A percentile compares a stretch with the other conserved stretches of the same genome.
These are phyloP conservation scores for Eulemur rufifrons DNA, from an alignment of 2,113 vertebrate genomes.

Conservation along the genomic window DNA sequence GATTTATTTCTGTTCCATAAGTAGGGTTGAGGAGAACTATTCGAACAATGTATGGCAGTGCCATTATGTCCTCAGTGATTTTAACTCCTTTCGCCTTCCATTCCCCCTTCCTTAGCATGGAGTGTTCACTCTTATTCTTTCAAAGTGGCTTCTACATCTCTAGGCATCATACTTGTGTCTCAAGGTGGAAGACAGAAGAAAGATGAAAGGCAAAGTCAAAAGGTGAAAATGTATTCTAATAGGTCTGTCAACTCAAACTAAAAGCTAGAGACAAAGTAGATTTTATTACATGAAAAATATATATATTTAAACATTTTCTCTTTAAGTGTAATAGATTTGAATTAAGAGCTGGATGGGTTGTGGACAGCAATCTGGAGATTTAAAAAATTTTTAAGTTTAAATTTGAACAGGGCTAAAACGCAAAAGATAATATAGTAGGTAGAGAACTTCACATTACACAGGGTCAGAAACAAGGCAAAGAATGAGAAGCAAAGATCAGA, in stretches of 20 bases:
- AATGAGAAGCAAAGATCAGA: constrained; percentile 2
- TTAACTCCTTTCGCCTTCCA: neutral
- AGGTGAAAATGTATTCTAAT: neutral
- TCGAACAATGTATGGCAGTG: neutral
- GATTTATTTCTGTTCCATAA: neutral
- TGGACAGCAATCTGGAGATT: neutral
- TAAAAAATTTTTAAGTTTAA: neutral
- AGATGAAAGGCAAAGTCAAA: neutral
- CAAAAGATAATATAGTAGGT: neutral
- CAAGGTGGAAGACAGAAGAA: neutral
- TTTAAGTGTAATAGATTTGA: neutral
- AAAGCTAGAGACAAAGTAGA: neutral
- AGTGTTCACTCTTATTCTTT: neutral
- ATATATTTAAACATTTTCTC: neutral
- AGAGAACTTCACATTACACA: neutral
- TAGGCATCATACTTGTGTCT: neutral
- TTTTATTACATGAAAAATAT: neutral
- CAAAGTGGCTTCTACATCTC: neutral
- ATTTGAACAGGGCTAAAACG: neutral
- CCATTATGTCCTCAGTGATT: neutral
- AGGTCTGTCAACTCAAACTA: neutral
- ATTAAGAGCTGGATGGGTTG: neutral
- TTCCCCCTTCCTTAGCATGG: neutral
- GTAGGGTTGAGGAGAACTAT: neutral
- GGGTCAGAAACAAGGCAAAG: neutral